Base-by-base conservation (phyloP, 2,797 vertebrate species). In the Trachurus trachurus region DNA sequence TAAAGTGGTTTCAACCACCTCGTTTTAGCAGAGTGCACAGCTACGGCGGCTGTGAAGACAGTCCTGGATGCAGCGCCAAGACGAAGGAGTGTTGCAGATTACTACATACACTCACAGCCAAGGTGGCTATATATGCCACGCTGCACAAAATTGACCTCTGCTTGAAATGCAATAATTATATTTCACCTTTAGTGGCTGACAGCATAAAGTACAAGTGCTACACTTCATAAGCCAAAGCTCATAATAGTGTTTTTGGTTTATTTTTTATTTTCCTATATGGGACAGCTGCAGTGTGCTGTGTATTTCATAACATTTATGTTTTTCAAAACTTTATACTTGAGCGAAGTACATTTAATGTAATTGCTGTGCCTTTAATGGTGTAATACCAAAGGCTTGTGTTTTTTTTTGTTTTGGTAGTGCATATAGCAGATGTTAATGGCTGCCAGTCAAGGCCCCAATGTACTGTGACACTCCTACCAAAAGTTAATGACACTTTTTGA, bases 401-500 rank as follows among this genome's bases (percentile, higher is more conserved):
- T 40, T 21, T 69, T 39, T 61, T n/a, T 68, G 21, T 53, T 19
- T 50, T 13, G 6, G 13, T 53, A 5, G 15, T 31, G 37, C 52
- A 52, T 53, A 26, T 19, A 59, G 44, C 9, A 65, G 54, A 42
- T 57, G 59, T 53, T 72, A 53, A 34, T 29, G 54, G 54, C 67
- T 76, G 74, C 45, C 59, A 65, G 70, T 47, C 58, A 53, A 53
- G 19, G 56, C 52, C 26, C 6, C 45, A 19, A 61, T 66, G 69
- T 63, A 42, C 59, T 60, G 11, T 79, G 59, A 82, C 76, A 74
- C 54, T 77, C 31, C 45, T 8, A 54, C 76, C 61, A 79, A 76
- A 88, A 80, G 83, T 83, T 84, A 87, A 87, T 86, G 85, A 87
- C 79, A 81, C 57, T 69, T 79, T 54, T 76, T 83, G 80, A 92